A percentile compares a stretch with the other conserved stretches of the same genome.
Conservation (phyloP, 2,888 invertebrate genomes). For the Lycaena phlaeas region DNA sequence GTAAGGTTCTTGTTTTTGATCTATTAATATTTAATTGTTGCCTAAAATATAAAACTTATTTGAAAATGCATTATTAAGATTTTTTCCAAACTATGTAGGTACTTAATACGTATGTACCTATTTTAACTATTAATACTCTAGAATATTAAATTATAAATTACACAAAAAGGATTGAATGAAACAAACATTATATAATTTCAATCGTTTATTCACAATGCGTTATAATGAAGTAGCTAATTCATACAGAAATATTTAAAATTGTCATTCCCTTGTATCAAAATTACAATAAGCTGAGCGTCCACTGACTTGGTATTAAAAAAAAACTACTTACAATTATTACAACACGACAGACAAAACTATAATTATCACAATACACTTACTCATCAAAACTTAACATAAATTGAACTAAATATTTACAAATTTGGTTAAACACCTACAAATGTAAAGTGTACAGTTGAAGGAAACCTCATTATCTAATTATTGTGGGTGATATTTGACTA, state of each 20-base stretch:
- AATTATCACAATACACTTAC: constrained; percentile 55
- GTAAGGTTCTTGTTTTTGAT: too few relatives aligned
- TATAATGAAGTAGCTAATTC: constrained; percentile 34
- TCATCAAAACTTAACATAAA: constrained; percentile 37
- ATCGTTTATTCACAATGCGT: constrained; percentile 37
- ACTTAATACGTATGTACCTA: too few relatives aligned
- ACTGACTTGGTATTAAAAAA: constrained; percentile 30
- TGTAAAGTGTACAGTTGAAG: too few relatives aligned
- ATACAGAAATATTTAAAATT: constrained; percentile 30
- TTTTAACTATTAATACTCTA: too few relatives aligned
- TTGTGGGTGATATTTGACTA: too few relatives aligned
- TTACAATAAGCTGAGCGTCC: constrained; percentile 15
- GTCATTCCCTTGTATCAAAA: constrained; percentile 19
- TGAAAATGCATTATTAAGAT: too few relatives aligned
- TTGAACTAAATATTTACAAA: constrained; percentile 63
- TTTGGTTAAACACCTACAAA: constrained; percentile 27
- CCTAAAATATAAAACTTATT: too few relatives aligned
- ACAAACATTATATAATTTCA: constrained; percentile 12
- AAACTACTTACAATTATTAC: constrained; percentile 25
- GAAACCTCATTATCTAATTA: too few relatives aligned
- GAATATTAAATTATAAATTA: too few relatives aligned
- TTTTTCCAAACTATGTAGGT: too few relatives aligned
- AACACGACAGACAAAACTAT: constrained; percentile 35
- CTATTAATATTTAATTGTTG: too few relatives aligned
- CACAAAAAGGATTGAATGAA: too few relatives aligned